Percentiles rank a stretch among this genome's conserved stretches.
phyloP scores from a whole-genome alignment of 2,888 invertebrate species.

The Andrena hattorfiana region DNA sequence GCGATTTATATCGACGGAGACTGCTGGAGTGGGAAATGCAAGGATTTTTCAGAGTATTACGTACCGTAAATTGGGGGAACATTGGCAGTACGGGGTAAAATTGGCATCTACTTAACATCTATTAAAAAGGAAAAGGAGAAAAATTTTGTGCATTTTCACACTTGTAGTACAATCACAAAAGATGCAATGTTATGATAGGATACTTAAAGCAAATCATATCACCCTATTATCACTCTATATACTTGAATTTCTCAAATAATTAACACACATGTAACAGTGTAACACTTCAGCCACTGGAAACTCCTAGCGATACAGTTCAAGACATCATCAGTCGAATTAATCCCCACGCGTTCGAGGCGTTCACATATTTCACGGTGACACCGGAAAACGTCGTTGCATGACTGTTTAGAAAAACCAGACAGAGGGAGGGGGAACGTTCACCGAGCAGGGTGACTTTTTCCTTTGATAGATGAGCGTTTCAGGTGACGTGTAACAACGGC shows the following conservation, averaged over 20 bases:
- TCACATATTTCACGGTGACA: slow-evolving; percentile 29
- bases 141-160: no score
- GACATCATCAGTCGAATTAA: slow-evolving; percentile 27
- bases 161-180: no score
- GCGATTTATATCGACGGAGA: no score
- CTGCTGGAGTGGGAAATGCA: no score
- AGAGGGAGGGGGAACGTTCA: slow-evolving; percentile 14
- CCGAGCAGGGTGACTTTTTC: slow-evolving; percentile 26
- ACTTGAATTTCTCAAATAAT: background rate
- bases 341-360: slow-evolving; percentile 11
- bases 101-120: no score
- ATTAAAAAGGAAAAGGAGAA: no score
- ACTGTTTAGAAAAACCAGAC: slow-evolving; percentile 9
- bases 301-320: background rate
- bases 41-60: no score
- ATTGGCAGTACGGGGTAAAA: no score
- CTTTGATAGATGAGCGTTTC: slow-evolving; percentile 52
- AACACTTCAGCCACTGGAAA: background rate
- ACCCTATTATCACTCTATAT: no score
- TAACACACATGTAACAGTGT: no score
- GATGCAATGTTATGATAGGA: no score
- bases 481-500: slow-evolving; percentile 32
- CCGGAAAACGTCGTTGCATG: slow-evolving; percentile 7
- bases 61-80: no score
- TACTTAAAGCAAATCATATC: background rate